Conservation (phyloP, 2,113 vertebrate genomes). For the Hystrix cristata region DNA sequence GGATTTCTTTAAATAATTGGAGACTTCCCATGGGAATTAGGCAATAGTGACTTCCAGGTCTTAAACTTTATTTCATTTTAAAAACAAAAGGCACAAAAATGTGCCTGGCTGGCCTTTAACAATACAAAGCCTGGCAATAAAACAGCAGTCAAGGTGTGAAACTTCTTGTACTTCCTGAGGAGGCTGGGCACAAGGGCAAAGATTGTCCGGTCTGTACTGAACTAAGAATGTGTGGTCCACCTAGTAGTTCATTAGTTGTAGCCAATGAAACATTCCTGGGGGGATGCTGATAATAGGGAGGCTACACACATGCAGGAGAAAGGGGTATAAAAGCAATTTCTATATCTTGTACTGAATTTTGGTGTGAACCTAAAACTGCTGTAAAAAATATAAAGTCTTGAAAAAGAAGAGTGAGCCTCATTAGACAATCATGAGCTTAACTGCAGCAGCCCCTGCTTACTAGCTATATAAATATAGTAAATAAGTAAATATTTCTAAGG, state of each 20-base stretch:
- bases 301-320: not conserved
- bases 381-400: not conserved
- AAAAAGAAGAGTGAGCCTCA: not conserved
- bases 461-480: not conserved
- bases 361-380: not conserved
- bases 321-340: not conserved
- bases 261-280: not conserved
- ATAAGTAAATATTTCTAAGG: not conserved
- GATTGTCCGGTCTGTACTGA: not conserved
- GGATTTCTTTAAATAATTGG: slow-evolving; percentile 80
- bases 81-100: slow-evolving; percentile 76
- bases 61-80: slow-evolving; percentile 64
- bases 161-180: not conserved
- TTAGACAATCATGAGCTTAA: rapidly evolving
- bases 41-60: slow-evolving; percentile 76
- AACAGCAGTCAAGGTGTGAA: not conserved
- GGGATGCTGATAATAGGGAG: rapidly evolving
- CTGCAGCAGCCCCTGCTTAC: not conserved
- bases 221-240: not conserved
- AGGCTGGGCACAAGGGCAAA: rapidly evolving
- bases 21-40: slow-evolving; percentile 80
- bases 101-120: slow-evolving; percentile 34
- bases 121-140: slow-evolving; percentile 24
- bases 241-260: not conserved
- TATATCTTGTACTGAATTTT: not conserved